Conservation (phyloP, 2,888 invertebrate species). For the Drosophila yooni region DNA sequence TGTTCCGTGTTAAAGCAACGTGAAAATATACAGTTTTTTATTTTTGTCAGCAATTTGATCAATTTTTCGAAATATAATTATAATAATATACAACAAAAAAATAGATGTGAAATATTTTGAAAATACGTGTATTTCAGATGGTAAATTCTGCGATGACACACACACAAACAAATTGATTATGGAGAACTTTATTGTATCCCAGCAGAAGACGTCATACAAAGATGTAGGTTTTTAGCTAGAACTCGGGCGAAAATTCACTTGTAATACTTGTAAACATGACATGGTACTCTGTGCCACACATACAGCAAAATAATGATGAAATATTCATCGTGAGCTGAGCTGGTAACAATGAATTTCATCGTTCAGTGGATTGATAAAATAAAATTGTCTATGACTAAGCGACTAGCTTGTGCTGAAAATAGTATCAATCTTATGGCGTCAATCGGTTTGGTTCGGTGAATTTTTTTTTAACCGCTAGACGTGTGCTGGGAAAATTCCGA, state of each 20-base stretch:
- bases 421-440: slow-evolving; percentile 39
- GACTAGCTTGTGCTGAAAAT: slow-evolving; percentile 47
- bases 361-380: slow-evolving; percentile 31
- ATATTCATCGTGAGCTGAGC: neutral
- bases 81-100: slow-evolving; percentile 5
- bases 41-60: slow-evolving; percentile 2
- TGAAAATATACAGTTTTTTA: neutral
- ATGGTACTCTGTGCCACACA: no score
- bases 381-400: neutral
- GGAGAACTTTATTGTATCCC: slow-evolving; percentile 19
- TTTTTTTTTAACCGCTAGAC: slow-evolving; percentile 37
- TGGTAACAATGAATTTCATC: neutral
- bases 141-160: slow-evolving; percentile 12
- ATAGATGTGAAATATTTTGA: slow-evolving; percentile 5
- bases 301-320: neutral
- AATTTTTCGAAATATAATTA: slow-evolving; percentile 2
- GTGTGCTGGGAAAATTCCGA: slow-evolving; percentile 62
- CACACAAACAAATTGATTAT: slow-evolving; percentile 10
- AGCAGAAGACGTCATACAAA: neutral
- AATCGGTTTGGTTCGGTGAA: slow-evolving; percentile 47
- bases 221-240: neutral
- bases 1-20: neutral
- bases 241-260: neutral
- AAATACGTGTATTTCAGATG: slow-evolving; percentile 15
- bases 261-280: neutral